phyloP scores from a whole-genome alignment of 2,888 invertebrate species.

The Hemaris fuciformis region DNA sequence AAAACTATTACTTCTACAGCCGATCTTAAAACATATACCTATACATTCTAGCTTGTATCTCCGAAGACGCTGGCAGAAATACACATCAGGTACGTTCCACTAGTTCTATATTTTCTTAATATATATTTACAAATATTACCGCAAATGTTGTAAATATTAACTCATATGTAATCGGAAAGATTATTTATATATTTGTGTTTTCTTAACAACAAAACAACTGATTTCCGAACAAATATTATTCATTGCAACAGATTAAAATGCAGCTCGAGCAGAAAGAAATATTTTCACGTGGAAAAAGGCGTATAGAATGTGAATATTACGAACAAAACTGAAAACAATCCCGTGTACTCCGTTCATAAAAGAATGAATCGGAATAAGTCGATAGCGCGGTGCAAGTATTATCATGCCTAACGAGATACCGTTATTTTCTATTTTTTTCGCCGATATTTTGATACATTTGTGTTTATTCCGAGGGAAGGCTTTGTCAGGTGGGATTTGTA shows the following conservation, averaged over 20 bases:
- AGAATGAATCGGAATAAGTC: not conserved
- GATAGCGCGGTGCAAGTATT: conserved; percentile 10
- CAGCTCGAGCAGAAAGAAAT: too few species aligned
- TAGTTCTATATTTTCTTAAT: too few species aligned
- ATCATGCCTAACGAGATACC: conserved; percentile 26
- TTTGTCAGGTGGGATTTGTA: conserved; percentile 62
- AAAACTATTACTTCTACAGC: too few species aligned
- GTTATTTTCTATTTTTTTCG: conserved; percentile 34
- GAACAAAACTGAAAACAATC: not conserved
- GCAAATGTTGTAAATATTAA: too few species aligned
- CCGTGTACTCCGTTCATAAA: not conserved
- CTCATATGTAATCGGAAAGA: too few species aligned
- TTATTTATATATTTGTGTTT: too few species aligned
- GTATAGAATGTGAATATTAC: not conserved
- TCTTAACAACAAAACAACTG: too few species aligned
- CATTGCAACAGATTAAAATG: not conserved
- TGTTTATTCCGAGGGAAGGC: conserved; percentile 52
- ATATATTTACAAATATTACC: too few species aligned
- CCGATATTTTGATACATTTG: conserved; percentile 58
- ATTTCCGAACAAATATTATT: not conserved
- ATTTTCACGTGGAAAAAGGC: not conserved
- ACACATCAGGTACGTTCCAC: too few species aligned
- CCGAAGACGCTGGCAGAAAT: too few species aligned
- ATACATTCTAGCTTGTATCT: too few species aligned
- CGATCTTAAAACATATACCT: too few species aligned